Evolutionary conservation across 2,797 vertebrate genomes (phyloP).

Genomic region (Gymnothorax javanicus): DNA sequence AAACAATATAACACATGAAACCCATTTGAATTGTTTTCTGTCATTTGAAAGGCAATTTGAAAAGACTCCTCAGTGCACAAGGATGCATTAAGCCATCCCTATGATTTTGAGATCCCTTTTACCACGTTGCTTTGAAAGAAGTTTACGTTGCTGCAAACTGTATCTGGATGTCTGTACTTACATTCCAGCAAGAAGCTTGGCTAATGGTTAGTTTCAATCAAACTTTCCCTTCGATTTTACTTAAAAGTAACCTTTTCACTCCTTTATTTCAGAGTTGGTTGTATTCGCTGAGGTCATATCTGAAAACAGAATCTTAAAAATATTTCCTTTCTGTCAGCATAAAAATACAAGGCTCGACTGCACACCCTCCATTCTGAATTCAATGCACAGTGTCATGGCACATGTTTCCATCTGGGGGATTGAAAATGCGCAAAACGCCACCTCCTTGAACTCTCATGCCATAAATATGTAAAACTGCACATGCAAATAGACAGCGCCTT

Average conservation of each 20-base stretch:
- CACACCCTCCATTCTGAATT: neutral
- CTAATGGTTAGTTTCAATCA: neutral
- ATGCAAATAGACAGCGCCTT: neutral
- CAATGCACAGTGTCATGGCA: neutral
- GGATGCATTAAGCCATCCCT: neutral
- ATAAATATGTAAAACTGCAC: slow-evolving; percentile 16
- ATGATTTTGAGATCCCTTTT: neutral
- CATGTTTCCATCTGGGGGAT: neutral
- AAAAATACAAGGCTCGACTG: neutral
- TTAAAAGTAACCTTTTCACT: neutral
- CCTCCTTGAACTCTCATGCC: neutral
- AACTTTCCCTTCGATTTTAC: neutral
- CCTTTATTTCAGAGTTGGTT: neutral
- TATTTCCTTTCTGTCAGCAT: neutral
- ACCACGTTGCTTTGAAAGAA: neutral
- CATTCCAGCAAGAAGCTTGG: neutral
- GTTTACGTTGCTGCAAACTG: neutral
- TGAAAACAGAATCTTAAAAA: neutral
- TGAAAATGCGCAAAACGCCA: neutral
- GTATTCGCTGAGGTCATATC: neutral
- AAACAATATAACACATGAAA: slow-evolving; percentile 5
- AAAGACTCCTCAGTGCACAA: neutral
- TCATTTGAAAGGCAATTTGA: neutral
- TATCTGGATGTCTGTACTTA: slow-evolving; percentile 1
- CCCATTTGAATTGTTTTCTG: neutral